Conservation (phyloP, 1,140 invertebrate species). For the Bradysia coprophila region DNA sequence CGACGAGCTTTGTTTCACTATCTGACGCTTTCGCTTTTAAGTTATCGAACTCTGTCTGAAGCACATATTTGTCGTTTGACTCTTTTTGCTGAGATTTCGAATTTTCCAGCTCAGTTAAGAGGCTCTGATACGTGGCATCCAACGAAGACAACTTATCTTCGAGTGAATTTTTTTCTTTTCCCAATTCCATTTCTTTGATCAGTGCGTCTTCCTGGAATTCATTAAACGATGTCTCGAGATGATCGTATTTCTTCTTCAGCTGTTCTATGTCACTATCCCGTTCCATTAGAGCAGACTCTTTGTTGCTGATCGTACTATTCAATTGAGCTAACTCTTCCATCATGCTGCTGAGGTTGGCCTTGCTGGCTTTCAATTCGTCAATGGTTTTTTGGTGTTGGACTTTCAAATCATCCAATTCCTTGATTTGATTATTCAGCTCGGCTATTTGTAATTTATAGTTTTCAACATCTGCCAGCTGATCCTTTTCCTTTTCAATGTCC, state of each 20-base stretch:
- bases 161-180: constrained; percentile 28
- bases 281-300: not conserved
- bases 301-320: constrained; percentile 4
- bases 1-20: not conserved
- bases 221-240: constrained; percentile 26
- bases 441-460: no score
- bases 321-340: not conserved
- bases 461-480: constrained; percentile 9
- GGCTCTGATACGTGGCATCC: constrained; percentile 19
- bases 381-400: not conserved
- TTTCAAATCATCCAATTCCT: not conserved
- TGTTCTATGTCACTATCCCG: constrained; percentile 19
- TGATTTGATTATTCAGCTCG: no score
- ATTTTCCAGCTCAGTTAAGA: constrained; percentile 13
- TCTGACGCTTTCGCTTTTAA: constrained; percentile 5
- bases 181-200: constrained; percentile 23
- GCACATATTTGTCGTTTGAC: not conserved
- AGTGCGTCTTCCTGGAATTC: constrained; percentile 24
- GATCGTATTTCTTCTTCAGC: constrained; percentile 28
- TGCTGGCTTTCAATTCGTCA: not conserved
- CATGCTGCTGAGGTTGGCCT: not conserved
- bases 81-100: not conserved
- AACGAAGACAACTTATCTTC: constrained; percentile 18
- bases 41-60: constrained; percentile 11
- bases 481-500: not conserved